These are phyloP conservation scores for Dasypus novemcinctus DNA, from an alignment of 2,113 vertebrate species.

Conservation along the genomic window DNA sequence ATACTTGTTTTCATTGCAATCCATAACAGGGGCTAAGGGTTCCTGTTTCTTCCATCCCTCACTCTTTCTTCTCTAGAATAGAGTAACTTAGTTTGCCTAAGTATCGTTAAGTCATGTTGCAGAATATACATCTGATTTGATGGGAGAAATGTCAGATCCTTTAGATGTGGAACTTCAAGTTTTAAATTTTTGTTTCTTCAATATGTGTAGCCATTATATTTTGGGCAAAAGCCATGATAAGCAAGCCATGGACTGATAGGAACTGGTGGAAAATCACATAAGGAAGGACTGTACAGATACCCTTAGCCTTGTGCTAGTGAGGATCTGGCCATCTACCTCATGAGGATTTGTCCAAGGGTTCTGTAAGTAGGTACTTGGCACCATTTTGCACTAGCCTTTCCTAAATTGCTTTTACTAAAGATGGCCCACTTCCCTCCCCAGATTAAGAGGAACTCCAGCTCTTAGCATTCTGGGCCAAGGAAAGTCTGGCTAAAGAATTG, in stretches of 20 bases:
- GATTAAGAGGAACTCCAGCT: neutral
- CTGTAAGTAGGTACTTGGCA: neutral
- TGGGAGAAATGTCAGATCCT: neutral
- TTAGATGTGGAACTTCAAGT: neutral
- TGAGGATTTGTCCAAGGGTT: neutral
- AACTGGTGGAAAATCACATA: neutral
- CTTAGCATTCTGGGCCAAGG: neutral
- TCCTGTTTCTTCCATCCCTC: neutral
- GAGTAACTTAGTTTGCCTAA: neutral
- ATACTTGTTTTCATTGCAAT: neutral
- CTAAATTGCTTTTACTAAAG: neutral
- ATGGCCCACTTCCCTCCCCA: neutral
- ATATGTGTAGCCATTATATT: neutral
- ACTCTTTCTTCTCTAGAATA: neutral
- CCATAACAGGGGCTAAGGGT: neutral
- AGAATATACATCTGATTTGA: neutral
- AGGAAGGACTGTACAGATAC: neutral
- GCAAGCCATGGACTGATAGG: neutral
- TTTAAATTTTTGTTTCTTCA: neutral
- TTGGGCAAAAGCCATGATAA: neutral
- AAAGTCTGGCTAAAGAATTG: neutral
- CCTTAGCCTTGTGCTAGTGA: neutral
- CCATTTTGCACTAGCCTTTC: neutral
- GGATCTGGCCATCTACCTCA: neutral
- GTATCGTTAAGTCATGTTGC: neutral